These are phyloP conservation scores for Amphibalanus amphitrite DNA, from an alignment of 1,140 invertebrate species.

Conservation along the genomic window DNA sequence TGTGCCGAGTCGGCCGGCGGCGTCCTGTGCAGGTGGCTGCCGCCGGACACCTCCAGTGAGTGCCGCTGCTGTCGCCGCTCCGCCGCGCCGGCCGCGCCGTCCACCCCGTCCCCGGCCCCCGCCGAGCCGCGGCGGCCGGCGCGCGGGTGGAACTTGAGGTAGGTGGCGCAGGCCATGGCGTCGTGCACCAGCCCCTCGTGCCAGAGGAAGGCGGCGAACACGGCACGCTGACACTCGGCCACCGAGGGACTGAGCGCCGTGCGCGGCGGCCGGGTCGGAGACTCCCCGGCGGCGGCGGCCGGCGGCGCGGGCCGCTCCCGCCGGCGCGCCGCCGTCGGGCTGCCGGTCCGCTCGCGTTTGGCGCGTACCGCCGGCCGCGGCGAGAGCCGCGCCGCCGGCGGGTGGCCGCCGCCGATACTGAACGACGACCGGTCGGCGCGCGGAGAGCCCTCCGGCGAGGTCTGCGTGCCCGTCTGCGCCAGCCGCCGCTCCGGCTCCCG, in stretches of 20 bases:
- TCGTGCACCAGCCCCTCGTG: slow-evolving; percentile 94
- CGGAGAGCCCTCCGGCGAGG: slow-evolving; percentile 42
- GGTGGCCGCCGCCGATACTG: slow-evolving; percentile 36
- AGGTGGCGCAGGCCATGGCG: slow-evolving; percentile 91
- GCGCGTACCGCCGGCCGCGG: slow-evolving; percentile 42
- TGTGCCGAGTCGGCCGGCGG: not conserved
- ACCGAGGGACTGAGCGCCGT: slow-evolving; percentile 72
- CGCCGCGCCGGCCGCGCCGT: not conserved
- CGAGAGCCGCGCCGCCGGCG: slow-evolving; percentile 37
- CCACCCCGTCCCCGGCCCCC: slow-evolving; percentile 27
- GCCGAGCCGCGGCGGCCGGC: slow-evolving; percentile 56
- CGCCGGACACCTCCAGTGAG: slow-evolving; percentile 55
- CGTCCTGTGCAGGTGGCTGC: slow-evolving; percentile 4
- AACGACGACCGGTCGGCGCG: slow-evolving; percentile 39
- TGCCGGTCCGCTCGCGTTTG: slow-evolving; percentile 41
- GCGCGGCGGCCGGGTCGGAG: not conserved
- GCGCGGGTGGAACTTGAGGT: slow-evolving; percentile 83
- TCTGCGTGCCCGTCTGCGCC: slow-evolving; percentile 55
- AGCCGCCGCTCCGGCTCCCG: not conserved
- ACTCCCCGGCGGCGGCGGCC: slow-evolving; percentile 8
- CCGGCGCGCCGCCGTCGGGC: slow-evolving; percentile 28
- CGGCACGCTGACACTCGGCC: slow-evolving; percentile 75
- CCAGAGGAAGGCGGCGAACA: slow-evolving; percentile 92
- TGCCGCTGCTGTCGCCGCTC: slow-evolving; percentile 32
- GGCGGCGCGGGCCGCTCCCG: too few relatives aligned